Evolutionary conservation across 2,888 invertebrate genomes (phyloP).

Genomic region (Prosapia bicincta): DNA sequence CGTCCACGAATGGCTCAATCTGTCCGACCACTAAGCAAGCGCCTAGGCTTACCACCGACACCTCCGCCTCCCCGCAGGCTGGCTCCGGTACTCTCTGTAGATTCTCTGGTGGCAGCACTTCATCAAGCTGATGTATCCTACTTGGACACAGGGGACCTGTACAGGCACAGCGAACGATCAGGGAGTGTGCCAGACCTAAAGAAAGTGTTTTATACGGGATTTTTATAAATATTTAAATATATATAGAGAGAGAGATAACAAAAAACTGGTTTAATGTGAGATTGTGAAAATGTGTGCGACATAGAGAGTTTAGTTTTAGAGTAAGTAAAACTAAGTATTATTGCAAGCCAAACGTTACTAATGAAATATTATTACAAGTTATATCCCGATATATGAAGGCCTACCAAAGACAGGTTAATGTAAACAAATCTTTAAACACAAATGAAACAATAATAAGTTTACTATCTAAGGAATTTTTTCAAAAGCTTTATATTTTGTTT

Average conservation of each 20-base stretch:
- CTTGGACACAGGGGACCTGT: conserved; percentile 46
- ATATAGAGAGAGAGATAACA: not conserved
- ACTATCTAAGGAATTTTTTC: too few species aligned
- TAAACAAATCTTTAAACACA: too few species aligned
- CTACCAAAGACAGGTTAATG: too few species aligned
- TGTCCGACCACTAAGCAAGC: conserved; percentile 17
- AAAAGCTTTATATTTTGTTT: too few species aligned
- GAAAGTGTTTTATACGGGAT: conserved; percentile 38
- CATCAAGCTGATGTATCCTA: conserved; percentile 45
- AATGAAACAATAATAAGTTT: too few species aligned
- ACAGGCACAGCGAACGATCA: conserved; percentile 45
- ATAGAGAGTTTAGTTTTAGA: too few species aligned
- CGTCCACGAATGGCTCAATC: conserved; percentile 32
- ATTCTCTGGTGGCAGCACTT: conserved; percentile 45
- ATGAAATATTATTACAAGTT: too few species aligned
- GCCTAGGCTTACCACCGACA: conserved; percentile 13
- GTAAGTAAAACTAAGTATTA: too few species aligned
- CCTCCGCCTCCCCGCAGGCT: conserved; percentile 31
- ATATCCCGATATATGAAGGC: too few species aligned
- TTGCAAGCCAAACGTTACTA: too few species aligned
- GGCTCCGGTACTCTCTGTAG: conserved; percentile 44
- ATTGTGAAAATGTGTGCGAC: not conserved
- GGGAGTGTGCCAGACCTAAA: conserved; percentile 55
- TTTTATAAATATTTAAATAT: conserved; percentile 15
- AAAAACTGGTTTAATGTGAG: not conserved